These are phyloP conservation scores for Tinea trinotella DNA, from an alignment of 2,888 invertebrate species.

Conservation along the genomic window DNA sequence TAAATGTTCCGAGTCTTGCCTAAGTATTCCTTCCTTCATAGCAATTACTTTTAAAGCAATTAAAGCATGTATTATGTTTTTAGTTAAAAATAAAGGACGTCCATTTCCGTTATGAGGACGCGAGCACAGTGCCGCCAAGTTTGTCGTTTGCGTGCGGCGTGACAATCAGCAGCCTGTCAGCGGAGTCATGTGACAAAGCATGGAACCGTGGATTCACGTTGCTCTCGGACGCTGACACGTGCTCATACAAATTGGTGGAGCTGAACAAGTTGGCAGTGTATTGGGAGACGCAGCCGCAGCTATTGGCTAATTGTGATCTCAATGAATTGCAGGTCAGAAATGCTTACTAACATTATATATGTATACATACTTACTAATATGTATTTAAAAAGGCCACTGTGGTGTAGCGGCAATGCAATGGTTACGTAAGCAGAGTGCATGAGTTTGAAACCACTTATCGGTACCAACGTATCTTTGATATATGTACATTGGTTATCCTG, in stretches of 20 bases:
- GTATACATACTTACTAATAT: too few species aligned
- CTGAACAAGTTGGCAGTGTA: slow-evolving; percentile 90
- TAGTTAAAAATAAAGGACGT: slow-evolving; percentile 93
- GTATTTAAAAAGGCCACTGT: too few species aligned
- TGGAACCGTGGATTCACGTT: slow-evolving; percentile 85
- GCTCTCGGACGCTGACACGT: slow-evolving; percentile 69
- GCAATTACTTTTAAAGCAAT: too few species aligned
- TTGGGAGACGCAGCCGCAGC: slow-evolving; percentile 77
- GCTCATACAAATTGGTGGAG: slow-evolving; percentile 91
- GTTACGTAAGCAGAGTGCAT: too few species aligned
- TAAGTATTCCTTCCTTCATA: too few species aligned
- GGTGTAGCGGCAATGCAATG: too few species aligned
- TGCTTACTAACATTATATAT: too few species aligned
- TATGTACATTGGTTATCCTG: too few species aligned
- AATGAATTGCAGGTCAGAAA: slow-evolving; percentile 72
- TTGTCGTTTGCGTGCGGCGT: slow-evolving; percentile 88
- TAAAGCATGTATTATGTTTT: too few species aligned
- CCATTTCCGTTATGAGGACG: slow-evolving; percentile 96
- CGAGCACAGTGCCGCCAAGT: slow-evolving; percentile 75
- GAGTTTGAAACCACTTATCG: too few species aligned
- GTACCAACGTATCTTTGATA: too few species aligned
- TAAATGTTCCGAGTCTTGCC: too few species aligned
- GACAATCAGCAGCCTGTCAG: slow-evolving; percentile 87
- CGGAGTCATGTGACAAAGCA: slow-evolving; percentile 92
- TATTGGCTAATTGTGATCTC: slow-evolving; percentile 76